These are phyloP conservation scores for Tricholaema leucomelas DNA, from an alignment of 2,113 vertebrate genomes.

Conservation along the genomic window DNA sequence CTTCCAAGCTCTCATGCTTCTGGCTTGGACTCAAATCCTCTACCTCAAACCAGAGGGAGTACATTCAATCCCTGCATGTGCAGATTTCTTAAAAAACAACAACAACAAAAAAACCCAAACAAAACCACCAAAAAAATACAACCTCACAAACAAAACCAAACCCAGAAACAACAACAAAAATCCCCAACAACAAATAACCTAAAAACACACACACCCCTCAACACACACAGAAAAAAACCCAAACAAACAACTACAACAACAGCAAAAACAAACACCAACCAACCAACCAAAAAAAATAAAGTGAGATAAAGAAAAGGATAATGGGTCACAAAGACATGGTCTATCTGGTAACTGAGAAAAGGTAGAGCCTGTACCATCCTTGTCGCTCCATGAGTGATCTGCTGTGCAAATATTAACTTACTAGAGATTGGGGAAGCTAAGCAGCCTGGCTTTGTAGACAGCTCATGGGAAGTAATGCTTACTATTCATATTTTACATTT, in stretches of 20 bases:
- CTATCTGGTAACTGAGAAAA: fast-evolving
- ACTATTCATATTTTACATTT: background rate
- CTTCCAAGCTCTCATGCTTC: background rate
- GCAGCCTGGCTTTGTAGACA: background rate
- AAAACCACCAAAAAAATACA: too few relatives aligned
- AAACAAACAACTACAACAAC: too few relatives aligned
- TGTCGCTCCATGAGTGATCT: background rate
- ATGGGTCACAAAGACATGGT: background rate
- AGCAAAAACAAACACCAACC: too few relatives aligned
- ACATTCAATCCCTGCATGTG: background rate
- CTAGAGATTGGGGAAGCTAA: fast-evolving
- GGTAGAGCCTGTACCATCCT: background rate
- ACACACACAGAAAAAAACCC: too few relatives aligned
- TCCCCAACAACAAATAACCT: too few relatives aligned
- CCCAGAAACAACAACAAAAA: too few relatives aligned
- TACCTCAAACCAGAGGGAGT: background rate
- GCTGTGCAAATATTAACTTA: fast-evolving
- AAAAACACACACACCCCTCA: too few relatives aligned
- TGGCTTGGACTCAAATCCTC: fast-evolving
- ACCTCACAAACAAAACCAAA: too few relatives aligned
- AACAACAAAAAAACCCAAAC: too few relatives aligned
- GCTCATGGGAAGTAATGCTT: background rate
- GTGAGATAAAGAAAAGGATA: background rate
- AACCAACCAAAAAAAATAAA: background rate
- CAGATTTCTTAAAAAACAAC: background rate